phyloP scores from a whole-genome alignment of 2,888 invertebrate genomes.

The Drosophila rellima region DNA sequence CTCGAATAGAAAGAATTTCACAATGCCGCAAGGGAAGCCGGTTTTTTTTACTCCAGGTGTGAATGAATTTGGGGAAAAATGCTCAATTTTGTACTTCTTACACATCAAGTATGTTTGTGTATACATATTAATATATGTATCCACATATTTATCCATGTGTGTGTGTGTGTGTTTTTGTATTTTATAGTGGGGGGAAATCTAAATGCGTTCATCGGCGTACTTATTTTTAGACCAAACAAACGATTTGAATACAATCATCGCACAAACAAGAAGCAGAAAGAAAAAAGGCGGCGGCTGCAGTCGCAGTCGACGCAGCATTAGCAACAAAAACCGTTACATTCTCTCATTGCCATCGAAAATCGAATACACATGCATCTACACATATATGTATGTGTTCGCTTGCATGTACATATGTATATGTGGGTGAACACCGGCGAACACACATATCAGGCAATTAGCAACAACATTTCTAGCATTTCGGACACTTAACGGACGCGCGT shows the following conservation, averaged over 20 bases:
- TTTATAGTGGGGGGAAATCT: constrained; percentile 57
- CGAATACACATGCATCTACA: constrained; percentile 12
- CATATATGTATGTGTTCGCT: not conserved
- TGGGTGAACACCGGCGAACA: constrained; percentile 49
- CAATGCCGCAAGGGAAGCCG: constrained; percentile 48
- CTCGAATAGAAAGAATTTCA: constrained; percentile 61
- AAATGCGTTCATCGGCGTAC: constrained; percentile 74
- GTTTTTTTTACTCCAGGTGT: constrained; percentile 60
- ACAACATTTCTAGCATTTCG: constrained; percentile 68
- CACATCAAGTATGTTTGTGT: constrained; percentile 22
- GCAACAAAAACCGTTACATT: constrained; percentile 56
- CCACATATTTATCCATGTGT: too few species aligned
- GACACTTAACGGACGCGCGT: constrained; percentile 64
- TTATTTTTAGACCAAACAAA: constrained; percentile 80
- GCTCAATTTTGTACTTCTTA: constrained; percentile 13
- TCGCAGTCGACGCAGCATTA: constrained; percentile 22
- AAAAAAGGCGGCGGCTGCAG: constrained; percentile 13
- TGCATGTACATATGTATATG: constrained; percentile 6
- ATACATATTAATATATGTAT: constrained; percentile 23
- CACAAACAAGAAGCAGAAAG: constrained; percentile 32
- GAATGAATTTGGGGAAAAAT: constrained; percentile 56
- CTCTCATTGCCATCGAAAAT: constrained; percentile 50
- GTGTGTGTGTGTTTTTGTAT: constrained; percentile 20
- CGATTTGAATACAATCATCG: constrained; percentile 69
- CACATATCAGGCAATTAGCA: constrained; percentile 73